Conservation (phyloP, 2,888 invertebrate genomes). For the Callyntrura sp. region DNA sequence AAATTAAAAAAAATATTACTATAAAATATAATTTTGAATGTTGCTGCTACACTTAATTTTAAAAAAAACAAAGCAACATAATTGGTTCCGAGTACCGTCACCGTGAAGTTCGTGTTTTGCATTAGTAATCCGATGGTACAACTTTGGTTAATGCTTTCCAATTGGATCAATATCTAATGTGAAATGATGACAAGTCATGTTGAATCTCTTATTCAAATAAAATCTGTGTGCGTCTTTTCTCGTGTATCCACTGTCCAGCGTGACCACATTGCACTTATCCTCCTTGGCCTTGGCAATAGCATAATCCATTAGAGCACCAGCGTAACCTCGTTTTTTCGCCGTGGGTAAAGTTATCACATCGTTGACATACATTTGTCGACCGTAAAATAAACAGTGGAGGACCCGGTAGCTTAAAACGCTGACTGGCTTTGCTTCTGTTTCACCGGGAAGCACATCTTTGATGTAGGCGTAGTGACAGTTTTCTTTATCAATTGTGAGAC, state of each 20-base stretch:
- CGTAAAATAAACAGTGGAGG: conserved; percentile 73
- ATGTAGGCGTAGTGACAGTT: conserved; percentile 79
- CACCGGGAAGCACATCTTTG: conserved; percentile 33
- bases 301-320: conserved; percentile 76
- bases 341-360: conserved; percentile 72
- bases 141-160: background rate
- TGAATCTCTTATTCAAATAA: conserved; percentile 81
- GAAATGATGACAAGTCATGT: conserved; percentile 78
- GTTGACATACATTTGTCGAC: conserved; percentile 79
- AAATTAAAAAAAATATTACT: too few species aligned
- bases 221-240: conserved; percentile 79
- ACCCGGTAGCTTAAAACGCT: conserved; percentile 77
- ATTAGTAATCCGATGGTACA: too few species aligned
- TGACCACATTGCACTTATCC: conserved; percentile 71
- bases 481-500: conserved; percentile 53
- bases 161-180: conserved; percentile 40
- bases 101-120: too few species aligned
- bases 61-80: too few species aligned
- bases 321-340: conserved; percentile 75
- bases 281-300: conserved; percentile 71
- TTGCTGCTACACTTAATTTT: too few species aligned
- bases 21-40: too few species aligned
- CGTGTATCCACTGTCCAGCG: conserved; percentile 77
- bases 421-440: conserved; percentile 31
- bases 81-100: too few species aligned